These are phyloP conservation scores for Mus musculus DNA, from an alignment of 2,113 vertebrate species.

Conservation along the genomic window GRCm39 chr2:117099001-117099500, in stretches of 20 bases:
- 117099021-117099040: neutral
- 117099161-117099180: slow-evolving; percentile 27
- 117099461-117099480: neutral
- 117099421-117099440: neutral
- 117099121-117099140: neutral
- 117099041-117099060: neutral
- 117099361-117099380: neutral
- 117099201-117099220: neutral
- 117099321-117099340: neutral
- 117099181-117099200: neutral
- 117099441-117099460: neutral
- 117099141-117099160: neutral
- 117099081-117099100: neutral
- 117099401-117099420: neutral
- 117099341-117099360: slow-evolving; percentile 7
- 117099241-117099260: neutral
- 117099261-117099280: neutral
- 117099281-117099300: slow-evolving; percentile 12
- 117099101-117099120: neutral
- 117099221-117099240: neutral
- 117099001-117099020: neutral
- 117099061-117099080: neutral
- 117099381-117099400: neutral
- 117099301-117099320: slow-evolving; percentile 27
- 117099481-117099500: neutral